Evolutionary conservation across 2,113 vertebrate genomes (phyloP).

Genomic region (Aegypius monachus): DNA sequence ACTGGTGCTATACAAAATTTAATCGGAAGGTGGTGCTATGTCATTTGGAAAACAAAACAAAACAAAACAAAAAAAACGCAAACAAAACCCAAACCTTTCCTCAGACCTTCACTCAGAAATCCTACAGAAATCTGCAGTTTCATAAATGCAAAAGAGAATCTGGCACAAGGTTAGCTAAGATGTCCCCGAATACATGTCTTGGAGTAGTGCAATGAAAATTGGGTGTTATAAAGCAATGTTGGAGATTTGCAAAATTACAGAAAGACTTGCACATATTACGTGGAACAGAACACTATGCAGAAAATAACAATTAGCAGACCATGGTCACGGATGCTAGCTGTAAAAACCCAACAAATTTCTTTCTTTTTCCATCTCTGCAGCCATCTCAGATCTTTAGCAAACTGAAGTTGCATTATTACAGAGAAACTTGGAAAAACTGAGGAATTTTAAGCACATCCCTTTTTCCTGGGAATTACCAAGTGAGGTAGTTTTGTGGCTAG

Average conservation of each 20-base stretch:
- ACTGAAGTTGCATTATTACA: background rate
- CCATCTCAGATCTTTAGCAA: background rate
- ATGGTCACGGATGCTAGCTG: background rate
- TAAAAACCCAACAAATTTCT: fast-evolving
- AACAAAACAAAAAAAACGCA: no score
- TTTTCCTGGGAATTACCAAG: background rate
- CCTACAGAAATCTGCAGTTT: background rate
- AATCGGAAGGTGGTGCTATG: background rate
- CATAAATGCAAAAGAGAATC: background rate
- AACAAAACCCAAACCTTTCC: background rate
- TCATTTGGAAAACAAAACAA: background rate
- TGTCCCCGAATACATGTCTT: fast-evolving
- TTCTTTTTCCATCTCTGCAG: background rate
- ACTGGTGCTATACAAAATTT: background rate
- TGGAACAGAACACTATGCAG: background rate
- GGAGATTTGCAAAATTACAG: background rate
- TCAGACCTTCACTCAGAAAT: background rate
- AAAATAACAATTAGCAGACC: background rate
- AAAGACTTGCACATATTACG: background rate
- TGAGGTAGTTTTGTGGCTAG: background rate
- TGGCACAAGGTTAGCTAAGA: background rate
- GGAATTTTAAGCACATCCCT: background rate
- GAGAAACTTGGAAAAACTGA: background rate
- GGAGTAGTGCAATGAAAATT: background rate
- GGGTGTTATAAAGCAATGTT: background rate